Base-by-base conservation (phyloP, 2,888 invertebrate genomes). In the Sympetrum striolatum region DNA sequence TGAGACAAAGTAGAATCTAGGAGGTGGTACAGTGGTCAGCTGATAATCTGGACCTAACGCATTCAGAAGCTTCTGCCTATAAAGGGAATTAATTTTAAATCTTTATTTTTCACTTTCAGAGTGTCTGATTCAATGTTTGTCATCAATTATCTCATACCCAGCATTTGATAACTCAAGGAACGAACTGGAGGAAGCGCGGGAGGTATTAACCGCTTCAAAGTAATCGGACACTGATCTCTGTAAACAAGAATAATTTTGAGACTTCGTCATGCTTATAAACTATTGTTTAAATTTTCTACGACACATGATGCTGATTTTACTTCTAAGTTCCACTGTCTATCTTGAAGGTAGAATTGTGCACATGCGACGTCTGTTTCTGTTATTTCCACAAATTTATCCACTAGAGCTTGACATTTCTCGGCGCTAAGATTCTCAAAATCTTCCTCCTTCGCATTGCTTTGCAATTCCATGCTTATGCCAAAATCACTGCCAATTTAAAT, bases 301-400 rank as follows among this genome's bases (percentile, higher is more conserved):
- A 15, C 2, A 58, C 3, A 86, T 35, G 39, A 58, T 3, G 8
- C 10, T 86, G 18, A 86, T 25, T 90, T 80, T 92, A 94, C 94
- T 92, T 95, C 93, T 10, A 95, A 92, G 92, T 95, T 93, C 95
- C 95, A 95, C 12, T 94, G 93, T 73, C 94, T 93, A 91, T 95
- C 95, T 92, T 95, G 95, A 37, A 95, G 93, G 92, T 94, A 95
- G 92, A 94, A 95, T 93, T 95, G 95, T 4, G 95, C 95, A 91
- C 94, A 93, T 1, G 95, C 95, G 39, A 94, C 94, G 92, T 95
- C 95, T 1, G 95, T 95, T 18, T 93, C 93, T 0, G 95, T 95
- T 39, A 95, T 93, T 90, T 93, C 93, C 4, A 94, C 95, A 93
- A 95, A 95, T 91, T 94, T 92, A 90, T 94, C 93, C 91, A 94